Evolutionary conservation across 2,113 vertebrate species (phyloP), one percentile per base, ranked within the genome.

Genomic region (Grammomys dolichurus): DNA sequence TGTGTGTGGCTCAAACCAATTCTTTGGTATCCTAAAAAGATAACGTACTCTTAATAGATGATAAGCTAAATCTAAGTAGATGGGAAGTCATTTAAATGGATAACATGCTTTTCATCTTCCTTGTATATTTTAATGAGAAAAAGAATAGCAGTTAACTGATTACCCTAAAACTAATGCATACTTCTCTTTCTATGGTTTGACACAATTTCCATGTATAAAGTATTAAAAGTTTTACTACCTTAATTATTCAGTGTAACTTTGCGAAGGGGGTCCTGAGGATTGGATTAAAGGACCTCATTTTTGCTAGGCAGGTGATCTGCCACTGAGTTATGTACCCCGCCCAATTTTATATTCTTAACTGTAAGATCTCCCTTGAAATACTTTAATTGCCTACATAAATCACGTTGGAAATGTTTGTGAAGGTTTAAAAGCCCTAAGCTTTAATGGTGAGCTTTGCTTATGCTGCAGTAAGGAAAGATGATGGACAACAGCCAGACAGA

Each of bases 401-500:
- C 56, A 28, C 46, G 81, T 76, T 13, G 78, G 81, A 95, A 95
- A 87, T 95, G 40, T 73, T 96, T 96, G 33, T 95, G 88, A 92
- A 92, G 51, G 13, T 72, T 95, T 96, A n/a, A 85, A 89, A 84
- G 67, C 92, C 72, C 65, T 87, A 40, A 85, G 11, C 40, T 88
- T 67, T 43, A 63, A 26, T 75, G 43, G 26, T 28, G 60, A 48
- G 51, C 63, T 95, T 95, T 92, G 93, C 43, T 86, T 95, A 51
- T 87, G 88, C 89, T 95, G 85, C 90, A 93, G 95, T 85, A 93
- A 20, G 48, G 94, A n/a, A 90, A 93, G 77, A 73, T 90, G 63
- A 58, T 88, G 94, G 92, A 90, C 31, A 19, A 12, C 28, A 93
- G 88, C 93, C 93, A 92, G 48, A 89, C 43, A 28, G 4, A 33